Evolutionary conservation across 2,113 vertebrate species (phyloP).

Genomic region (Enhydra lutris): DNA sequence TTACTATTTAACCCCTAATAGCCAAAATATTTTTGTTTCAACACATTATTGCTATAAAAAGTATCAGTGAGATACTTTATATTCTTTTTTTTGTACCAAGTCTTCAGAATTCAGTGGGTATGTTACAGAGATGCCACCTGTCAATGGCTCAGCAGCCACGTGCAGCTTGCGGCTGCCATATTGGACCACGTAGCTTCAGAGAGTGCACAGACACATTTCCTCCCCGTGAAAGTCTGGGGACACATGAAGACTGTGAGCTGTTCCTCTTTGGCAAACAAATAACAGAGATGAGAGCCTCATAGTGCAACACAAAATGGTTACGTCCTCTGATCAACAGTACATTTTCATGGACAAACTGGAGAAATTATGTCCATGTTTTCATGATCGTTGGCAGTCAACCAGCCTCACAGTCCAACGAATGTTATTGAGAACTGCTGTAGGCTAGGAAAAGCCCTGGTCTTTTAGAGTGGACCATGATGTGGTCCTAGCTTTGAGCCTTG

Average conservation of each 20-base stretch:
- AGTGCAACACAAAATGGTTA: background rate
- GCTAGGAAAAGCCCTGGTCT: background rate
- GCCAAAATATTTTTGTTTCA: background rate
- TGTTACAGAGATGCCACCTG: background rate
- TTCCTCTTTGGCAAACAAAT: background rate
- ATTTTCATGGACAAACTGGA: background rate
- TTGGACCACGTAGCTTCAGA: no score
- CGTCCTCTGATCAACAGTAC: background rate
- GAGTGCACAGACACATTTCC: no score
- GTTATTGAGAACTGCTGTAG: background rate
- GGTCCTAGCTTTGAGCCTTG: background rate
- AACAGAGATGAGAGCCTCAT: background rate
- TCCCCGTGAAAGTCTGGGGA: background rate
- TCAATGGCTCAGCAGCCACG: background rate
- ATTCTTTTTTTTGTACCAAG: background rate
- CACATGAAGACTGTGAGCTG: background rate
- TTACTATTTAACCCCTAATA: background rate
- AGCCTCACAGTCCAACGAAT: background rate
- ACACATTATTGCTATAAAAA: background rate
- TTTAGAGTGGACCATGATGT: background rate
- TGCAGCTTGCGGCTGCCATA: background rate
- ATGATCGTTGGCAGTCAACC: background rate
- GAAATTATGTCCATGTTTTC: background rate
- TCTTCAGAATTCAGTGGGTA: background rate
- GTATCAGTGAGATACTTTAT: background rate